Evolutionary conservation across 2,888 invertebrate species (phyloP).

Genomic region (Pollenia labialis): DNA sequence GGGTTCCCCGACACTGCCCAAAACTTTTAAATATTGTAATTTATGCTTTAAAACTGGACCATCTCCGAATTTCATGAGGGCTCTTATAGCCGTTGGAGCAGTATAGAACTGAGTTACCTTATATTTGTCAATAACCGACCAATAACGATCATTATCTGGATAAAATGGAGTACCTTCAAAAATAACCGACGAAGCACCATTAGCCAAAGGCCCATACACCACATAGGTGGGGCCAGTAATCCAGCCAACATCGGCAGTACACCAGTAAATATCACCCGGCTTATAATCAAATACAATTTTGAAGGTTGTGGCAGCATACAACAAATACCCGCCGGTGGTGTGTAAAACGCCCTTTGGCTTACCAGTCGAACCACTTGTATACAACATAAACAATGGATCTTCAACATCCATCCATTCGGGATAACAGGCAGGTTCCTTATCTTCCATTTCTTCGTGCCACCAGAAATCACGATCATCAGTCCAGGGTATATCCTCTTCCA

Average conservation of each 20-base stretch:
- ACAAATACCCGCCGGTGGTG: constrained; percentile 96
- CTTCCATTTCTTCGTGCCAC: constrained; percentile 96
- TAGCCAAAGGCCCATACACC: constrained; percentile 97
- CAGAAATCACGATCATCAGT: constrained; percentile 92
- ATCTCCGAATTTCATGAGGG: constrained; percentile 97
- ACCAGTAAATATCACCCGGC: constrained; percentile 94
- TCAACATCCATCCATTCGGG: constrained; percentile 98
- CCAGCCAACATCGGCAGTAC: constrained; percentile 98
- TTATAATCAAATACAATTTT: constrained; percentile 98
- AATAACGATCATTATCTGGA: constrained; percentile 96
- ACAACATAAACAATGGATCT: constrained; percentile 98
- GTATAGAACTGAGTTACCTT: constrained; percentile 98
- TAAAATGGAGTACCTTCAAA: constrained; percentile 99
- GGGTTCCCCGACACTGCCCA: constrained; percentile 99
- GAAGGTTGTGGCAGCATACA: constrained; percentile 96
- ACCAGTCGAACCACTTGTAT: constrained; percentile 97
- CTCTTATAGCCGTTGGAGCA: constrained; percentile 98
- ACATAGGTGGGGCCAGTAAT: constrained; percentile 97
- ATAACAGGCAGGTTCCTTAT: constrained; percentile 91
- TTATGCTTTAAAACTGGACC: constrained; percentile 90
- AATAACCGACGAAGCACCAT: constrained; percentile 96
- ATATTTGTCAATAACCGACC: constrained; percentile 96
- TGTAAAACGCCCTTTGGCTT: constrained; percentile 99
- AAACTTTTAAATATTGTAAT: constrained; percentile 85
- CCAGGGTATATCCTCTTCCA: constrained; percentile 86